Conservation (phyloP, 2,888 invertebrate species). For the Unio pictorum region DNA sequence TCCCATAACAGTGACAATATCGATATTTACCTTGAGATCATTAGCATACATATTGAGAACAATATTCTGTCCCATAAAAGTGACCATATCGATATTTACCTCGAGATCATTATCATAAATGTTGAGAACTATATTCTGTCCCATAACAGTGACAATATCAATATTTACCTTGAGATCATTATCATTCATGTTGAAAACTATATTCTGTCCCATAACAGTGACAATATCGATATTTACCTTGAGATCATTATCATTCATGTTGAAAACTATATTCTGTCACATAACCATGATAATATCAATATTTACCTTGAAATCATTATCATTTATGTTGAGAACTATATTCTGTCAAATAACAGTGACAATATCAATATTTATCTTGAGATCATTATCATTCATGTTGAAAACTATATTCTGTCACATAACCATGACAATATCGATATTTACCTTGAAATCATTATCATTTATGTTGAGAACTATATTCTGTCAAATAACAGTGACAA, state of each 20-base stretch:
- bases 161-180: constrained; percentile 95
- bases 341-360: constrained; percentile 98
- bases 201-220: constrained; percentile 98
- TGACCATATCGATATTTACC: constrained; percentile 77
- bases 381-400: constrained; percentile 99
- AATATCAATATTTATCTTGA: constrained; percentile 81
- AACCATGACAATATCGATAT: constrained; percentile 78
- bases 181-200: constrained; percentile 98
- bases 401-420: constrained; percentile 99
- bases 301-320: constrained; percentile 97
- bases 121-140: constrained; percentile 97
- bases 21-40: constrained; percentile 92
- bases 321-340: constrained; percentile 98
- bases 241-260: constrained; percentile 99
- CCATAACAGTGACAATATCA: constrained; percentile 85
- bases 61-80: constrained; percentile 99
- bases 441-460: constrained; percentile 97
- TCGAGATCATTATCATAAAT: constrained; percentile 99
- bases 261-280: constrained; percentile 98
- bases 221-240: constrained; percentile 80
- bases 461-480: constrained; percentile 99
- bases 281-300: constrained; percentile 80
- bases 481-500: constrained; percentile 94
- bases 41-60: constrained; percentile 99
- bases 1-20: constrained; percentile 88